These are phyloP conservation scores for Glaucomys volans DNA, from an alignment of 2,113 vertebrate genomes.

Conservation along the genomic window DNA sequence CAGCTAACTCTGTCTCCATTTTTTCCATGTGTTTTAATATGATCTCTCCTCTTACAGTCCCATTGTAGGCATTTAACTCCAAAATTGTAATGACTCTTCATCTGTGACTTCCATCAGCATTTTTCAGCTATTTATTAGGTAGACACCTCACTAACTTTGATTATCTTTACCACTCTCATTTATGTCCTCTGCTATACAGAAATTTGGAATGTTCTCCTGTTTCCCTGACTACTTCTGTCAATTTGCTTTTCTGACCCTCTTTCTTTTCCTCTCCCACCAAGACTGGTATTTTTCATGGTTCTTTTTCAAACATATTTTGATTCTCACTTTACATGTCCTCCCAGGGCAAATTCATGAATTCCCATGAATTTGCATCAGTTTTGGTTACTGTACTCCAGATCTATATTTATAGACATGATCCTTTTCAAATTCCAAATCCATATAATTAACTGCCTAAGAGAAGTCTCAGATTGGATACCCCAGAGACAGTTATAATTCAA, in stretches of 20 bases:
- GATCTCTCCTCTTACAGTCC: neutral
- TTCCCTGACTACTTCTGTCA: neutral
- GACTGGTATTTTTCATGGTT: neutral
- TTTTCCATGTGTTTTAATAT: neutral
- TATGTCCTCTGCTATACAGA: neutral
- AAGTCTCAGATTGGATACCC: neutral
- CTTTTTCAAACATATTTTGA: conserved; percentile 3
- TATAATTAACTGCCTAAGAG: neutral
- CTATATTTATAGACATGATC: neutral
- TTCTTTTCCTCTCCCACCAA: neutral
- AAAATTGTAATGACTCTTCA: neutral
- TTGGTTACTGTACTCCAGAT: neutral
- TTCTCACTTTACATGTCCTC: neutral
- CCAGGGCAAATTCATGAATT: neutral
- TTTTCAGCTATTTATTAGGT: neutral
- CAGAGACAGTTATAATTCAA: neutral
- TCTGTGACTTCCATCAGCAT: neutral
- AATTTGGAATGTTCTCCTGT: neutral
- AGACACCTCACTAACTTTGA: neutral
- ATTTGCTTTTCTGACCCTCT: neutral
- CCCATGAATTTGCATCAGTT: neutral
- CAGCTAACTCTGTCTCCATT: neutral
- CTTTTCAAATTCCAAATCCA: neutral
- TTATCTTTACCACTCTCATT: neutral
- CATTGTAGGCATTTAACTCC: neutral